Base-by-base conservation (phyloP, 2,888 invertebrate genomes). In the Cheilosia scutellata region DNA sequence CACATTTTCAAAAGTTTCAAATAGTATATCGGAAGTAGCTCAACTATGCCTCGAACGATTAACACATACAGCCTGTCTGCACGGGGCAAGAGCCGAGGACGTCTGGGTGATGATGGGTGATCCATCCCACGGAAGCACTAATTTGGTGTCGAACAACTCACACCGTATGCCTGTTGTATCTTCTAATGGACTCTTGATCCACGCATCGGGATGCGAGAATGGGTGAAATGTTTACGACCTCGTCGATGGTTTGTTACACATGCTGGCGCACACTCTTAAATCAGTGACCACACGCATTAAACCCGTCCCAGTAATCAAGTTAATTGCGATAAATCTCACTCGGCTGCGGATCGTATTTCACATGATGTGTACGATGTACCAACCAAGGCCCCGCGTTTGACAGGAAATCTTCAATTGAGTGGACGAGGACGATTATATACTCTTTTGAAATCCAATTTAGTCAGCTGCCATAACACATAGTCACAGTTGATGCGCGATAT, bases 371-470 rank as follows among this genome's bases (percentile, higher is more conserved):
- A 58, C 66, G 27, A 37, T 37, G 37, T 11, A 37, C 27, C 66
- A 80, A 51, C 70, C 78, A 68, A 75, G 70, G 75, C 40, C 44
- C 31, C 57, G 27, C 44, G 63, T 65, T 77, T 86, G 86, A 86
- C 86, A 82, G 86, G 86, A 86, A 86, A 82, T 86, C 80, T 86
- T 82, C 86, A 86, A 86, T 86, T 86, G 76, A 86, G 33, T 51
- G 68, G 49, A 77, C 66, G 66, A 57, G 20, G 70, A 47, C 55
- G 71, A 77, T 77, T 70, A 49, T 25, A 60, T 72, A 53, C 75
- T 75, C 76, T 68, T 80, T 80, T 60, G 55, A 77, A 82, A 77
- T 42, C 66, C 57, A 82, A 80, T 86, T 86, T 82, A 76, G 82
- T 62, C 82, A 82, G 86, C 82, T 82, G 86, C 82, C 66, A 71